Percentiles rank a stretch among this genome's conserved stretches.
These are phyloP conservation scores for Drosophila repletoides DNA, from an alignment of 1,140 invertebrate genomes.

Conservation along the genomic window DNA sequence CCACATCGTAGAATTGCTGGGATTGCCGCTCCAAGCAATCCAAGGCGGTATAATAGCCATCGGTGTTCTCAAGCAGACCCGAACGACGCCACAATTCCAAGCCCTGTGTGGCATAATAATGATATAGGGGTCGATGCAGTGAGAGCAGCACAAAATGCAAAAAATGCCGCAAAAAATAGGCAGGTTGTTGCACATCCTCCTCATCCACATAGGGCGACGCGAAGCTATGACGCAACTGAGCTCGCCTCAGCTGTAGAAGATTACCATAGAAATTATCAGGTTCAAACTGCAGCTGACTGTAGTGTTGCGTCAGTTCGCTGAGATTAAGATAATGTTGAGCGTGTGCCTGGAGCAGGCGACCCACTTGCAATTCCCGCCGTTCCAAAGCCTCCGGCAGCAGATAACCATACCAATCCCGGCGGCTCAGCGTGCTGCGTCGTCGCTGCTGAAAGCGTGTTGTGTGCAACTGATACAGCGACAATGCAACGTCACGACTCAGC, in stretches of 20 bases:
- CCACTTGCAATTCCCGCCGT: slow-evolving; percentile 64
- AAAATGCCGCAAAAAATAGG: slow-evolving; percentile 70
- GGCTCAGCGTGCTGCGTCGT: slow-evolving; percentile 33
- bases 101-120: slow-evolving; percentile 77
- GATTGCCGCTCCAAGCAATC: slow-evolving; percentile 67
- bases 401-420: slow-evolving; percentile 57
- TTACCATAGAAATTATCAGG: slow-evolving; percentile 50
- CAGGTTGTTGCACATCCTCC: slow-evolving; percentile 65
- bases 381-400: slow-evolving; percentile 50
- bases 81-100: slow-evolving; percentile 65
- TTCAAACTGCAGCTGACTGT: slow-evolving; percentile 7
- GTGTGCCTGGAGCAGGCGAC: slow-evolving; percentile 50
- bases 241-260: slow-evolving; percentile 46
- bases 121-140: slow-evolving; percentile 61
- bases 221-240: slow-evolving; percentile 47
- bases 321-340: slow-evolving; percentile 58
- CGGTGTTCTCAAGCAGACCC: slow-evolving; percentile 51
- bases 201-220: slow-evolving; percentile 45
- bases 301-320: slow-evolving; percentile 35
- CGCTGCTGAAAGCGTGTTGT: slow-evolving; percentile 69
- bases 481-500: slow-evolving; percentile 54
- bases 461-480: slow-evolving; percentile 69
- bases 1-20: slow-evolving; percentile 26
- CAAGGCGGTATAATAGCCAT: slow-evolving; percentile 67
- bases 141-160: slow-evolving; percentile 62